Evolutionary conservation across 2,888 invertebrate genomes (phyloP).

Genomic region (Amblyjoppa proteus): DNA sequence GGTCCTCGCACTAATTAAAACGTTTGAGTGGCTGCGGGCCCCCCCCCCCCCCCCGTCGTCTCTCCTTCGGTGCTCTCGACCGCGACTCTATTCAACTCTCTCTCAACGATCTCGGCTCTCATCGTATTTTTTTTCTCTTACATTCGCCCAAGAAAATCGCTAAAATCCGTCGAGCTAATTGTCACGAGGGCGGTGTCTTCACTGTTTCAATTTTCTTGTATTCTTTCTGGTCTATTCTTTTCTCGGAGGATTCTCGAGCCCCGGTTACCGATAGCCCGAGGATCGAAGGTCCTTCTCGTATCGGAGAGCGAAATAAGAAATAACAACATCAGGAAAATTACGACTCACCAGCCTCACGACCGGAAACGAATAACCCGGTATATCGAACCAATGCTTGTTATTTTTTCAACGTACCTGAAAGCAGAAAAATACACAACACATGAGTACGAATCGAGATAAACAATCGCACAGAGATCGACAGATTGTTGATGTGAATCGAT

Average conservation of each 20-base stretch:
- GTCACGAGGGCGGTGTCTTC: conserved; percentile 53
- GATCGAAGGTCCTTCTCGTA: conserved; percentile 42
- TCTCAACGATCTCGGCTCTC: conserved; percentile 41
- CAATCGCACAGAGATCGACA: conserved; percentile 58
- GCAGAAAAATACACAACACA: conserved; percentile 66
- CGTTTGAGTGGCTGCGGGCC: conserved; percentile 68
- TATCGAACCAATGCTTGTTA: conserved; percentile 34
- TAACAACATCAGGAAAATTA: conserved; percentile 34
- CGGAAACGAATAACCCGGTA: conserved; percentile 55
- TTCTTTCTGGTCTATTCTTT: conserved; percentile 31
- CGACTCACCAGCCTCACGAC: conserved; percentile 56
- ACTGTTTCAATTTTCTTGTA: conserved; percentile 58
- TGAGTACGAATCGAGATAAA: conserved; percentile 65
- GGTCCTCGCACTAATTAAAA: conserved; percentile 75
- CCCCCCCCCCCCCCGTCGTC: conserved; percentile 9
- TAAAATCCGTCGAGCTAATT: conserved; percentile 54
- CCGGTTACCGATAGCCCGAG: conserved; percentile 20
- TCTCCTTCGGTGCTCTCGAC: conserved; percentile 31
- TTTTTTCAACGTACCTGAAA: conserved; percentile 73
- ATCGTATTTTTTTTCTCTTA: conserved; percentile 20
- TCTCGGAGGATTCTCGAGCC: conserved; percentile 19
- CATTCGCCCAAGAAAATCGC: conserved; percentile 53
- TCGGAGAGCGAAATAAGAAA: conserved; percentile 46
- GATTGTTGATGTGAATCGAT: conserved; percentile 38
- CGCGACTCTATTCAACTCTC: conserved; percentile 24